Conservation (phyloP, 2,113 vertebrate genomes). For the Protomyctophum bolini region DNA sequence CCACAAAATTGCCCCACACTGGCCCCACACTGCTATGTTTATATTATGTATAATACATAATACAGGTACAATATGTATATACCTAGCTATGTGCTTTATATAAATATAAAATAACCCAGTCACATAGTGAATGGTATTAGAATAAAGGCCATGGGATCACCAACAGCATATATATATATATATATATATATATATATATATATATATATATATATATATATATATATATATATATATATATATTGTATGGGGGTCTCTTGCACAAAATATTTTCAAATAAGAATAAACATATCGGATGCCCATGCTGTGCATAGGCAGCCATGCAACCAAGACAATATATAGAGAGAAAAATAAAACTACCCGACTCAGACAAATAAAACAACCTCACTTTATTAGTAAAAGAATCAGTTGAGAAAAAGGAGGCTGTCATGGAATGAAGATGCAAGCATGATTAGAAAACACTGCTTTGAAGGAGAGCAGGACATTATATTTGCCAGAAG, state of each 20-base stretch:
- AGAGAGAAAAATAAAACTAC: not conserved
- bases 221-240: not conserved
- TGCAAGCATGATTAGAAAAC: conserved; percentile 18
- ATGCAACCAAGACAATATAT: not conserved
- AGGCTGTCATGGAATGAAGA: not conserved
- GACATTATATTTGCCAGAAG: not conserved
- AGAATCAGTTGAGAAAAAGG: conserved; percentile 30
- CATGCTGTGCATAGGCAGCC: too few species aligned
- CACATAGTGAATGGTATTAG: too few species aligned
- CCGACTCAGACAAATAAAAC: not conserved
- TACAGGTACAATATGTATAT: too few species aligned
- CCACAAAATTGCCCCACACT: too few species aligned
- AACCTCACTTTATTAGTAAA: too few species aligned
- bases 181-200: not conserved
- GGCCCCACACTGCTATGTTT: too few species aligned
- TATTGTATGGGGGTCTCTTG: not conserved
- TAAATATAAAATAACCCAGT: too few species aligned
- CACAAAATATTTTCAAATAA: too few species aligned
- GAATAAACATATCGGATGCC: not conserved
- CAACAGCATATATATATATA: not conserved
- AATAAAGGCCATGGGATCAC: too few species aligned
- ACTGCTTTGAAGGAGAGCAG: not conserved
- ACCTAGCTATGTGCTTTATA: too few species aligned
- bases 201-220: not conserved
- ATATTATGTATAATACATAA: too few species aligned